Base-by-base conservation (phyloP, 2,888 invertebrate species). In the Abscondita cerata region DNA sequence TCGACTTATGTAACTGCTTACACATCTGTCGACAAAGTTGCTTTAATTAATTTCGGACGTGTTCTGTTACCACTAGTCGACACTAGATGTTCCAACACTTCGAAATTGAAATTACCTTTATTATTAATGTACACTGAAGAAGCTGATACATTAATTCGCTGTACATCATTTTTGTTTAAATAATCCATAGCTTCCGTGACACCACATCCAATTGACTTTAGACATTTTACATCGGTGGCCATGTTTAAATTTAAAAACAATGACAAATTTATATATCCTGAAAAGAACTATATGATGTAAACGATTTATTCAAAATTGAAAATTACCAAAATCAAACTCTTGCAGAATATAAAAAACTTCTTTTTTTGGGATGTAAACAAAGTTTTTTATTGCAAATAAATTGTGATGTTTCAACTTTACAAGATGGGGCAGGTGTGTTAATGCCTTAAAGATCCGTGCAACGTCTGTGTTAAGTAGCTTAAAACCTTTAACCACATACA, bases 401-500 rank as follows among this genome's bases (percentile, higher is more conserved):
- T 90, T 89, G 11, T 84, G 81, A 76, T 94, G 92, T 73, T 86
- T 85, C 1, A 95, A 75, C 68, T 88, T 86, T n/a, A 87, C 83
- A 60, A 95, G 51, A 19, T 13, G n/a, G 8, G 9, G 12, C 9
- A 58, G 16, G 8, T 58, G 12, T 3, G 31, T 81, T 16, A 87
- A 83, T 78, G 95, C 95, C 74, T 91, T 89, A 71, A 95, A 93
- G 47, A 95, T 84, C 62, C 84, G 83, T 4, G 2, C 6, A 2
- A 91, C 79, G 38, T 80, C 83, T 4, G 4, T 25, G 6, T 25
- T 6, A 6, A n/a, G n/a, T n/a, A 25, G 6, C 2, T 6, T 25
- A 94, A 94, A 95, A 77, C 94, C 93, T 31, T 87, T 88, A 11
- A 93, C 82, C 20, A 89, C 86, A 0, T 93, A 81, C 44, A 89